Conservation (phyloP, 2,888 invertebrate genomes). For the Drosophila paramelanica region DNA sequence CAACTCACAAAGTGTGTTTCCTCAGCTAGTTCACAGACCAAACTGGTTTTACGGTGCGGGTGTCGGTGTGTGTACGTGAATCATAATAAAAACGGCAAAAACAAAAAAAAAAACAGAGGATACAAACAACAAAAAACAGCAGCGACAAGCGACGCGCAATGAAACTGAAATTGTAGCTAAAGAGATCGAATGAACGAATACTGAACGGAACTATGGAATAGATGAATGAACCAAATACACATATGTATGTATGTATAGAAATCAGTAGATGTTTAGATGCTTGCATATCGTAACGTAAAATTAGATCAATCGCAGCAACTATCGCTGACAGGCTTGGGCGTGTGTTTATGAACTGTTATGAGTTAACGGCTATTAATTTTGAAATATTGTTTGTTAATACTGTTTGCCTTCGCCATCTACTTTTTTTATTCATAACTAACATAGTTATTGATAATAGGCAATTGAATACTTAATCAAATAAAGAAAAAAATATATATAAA, state of each 20-base stretch:
- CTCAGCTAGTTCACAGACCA: slow-evolving; percentile 32
- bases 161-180: slow-evolving; percentile 76
- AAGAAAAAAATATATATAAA: too few species aligned
- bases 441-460: too few species aligned
- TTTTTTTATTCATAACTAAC: too few species aligned
- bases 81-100: slow-evolving; percentile 66
- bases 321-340: neutral
- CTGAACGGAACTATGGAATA: slow-evolving; percentile 39
- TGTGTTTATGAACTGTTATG: neutral
- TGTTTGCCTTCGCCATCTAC: neutral
- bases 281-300: slow-evolving; percentile 5
- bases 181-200: slow-evolving; percentile 25
- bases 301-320: slow-evolving; percentile 16
- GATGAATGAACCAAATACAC: slow-evolving; percentile 42
- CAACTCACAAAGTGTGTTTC: slow-evolving; percentile 3
- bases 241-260: too few species aligned
- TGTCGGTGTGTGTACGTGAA: slow-evolving; percentile 63
- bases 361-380: neutral
- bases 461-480: too few species aligned
- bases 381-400: too few species aligned
- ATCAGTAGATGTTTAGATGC: neutral
- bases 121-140: slow-evolving; percentile 28
- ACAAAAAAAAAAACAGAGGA: slow-evolving; percentile 26
- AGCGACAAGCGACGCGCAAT: slow-evolving; percentile 48
- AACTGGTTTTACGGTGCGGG: slow-evolving; percentile 78